Evolutionary conservation across 2,113 vertebrate genomes (phyloP), one percentile per base, ranked within the genome.

Genomic region (Gallinago jamesoni): DNA sequence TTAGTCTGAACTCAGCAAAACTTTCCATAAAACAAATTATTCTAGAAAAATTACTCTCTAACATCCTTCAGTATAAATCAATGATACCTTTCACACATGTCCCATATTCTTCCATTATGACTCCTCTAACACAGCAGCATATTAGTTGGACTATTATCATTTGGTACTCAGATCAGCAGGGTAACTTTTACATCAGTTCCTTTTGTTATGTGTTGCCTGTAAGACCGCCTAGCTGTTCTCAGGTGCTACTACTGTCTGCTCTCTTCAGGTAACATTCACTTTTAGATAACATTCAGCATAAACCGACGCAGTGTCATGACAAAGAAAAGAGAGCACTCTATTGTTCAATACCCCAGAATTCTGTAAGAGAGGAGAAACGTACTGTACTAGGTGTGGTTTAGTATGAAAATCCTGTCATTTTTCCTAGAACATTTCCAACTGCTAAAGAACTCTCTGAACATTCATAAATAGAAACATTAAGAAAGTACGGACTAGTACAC

Each of bases 21-120:
- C 92, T 93, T 95, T 60, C 33, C 80, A 72, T 84, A 82, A 92
- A 93, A 87, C 76, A 96, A 88, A 21, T 78, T 59, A 50, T 69
- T 76, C 74, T n/a, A 37, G 11, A 90, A 91, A 85, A 90, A 72
- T 7, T 53, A 31, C 31, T 62, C 78, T 69, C 50, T 33, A 64
- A 31, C 20, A 24, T 53, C 7, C 28, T 60, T 79, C 68, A 53
- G 52, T 22, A 23, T 52, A 59, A 94, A 63, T 39, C 64, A 48
- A 9, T 6, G 7, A 21, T 10, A 59, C 22, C 12, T 82, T 87
- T 39, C 48, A 72, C 24, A 13, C 10, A 3, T 2, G 6, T 33
- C 31, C 76, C 30, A 8, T 11, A 21, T 19, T 87, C 50, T 70
- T 59, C 47, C 41, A 5, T 17, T 41, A 14, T 21, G 19, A 50